Evolutionary conservation across 1,140 invertebrate genomes (phyloP), one percentile per base, ranked within the genome.

Genomic region (Ditylenchus dipsaci): DNA sequence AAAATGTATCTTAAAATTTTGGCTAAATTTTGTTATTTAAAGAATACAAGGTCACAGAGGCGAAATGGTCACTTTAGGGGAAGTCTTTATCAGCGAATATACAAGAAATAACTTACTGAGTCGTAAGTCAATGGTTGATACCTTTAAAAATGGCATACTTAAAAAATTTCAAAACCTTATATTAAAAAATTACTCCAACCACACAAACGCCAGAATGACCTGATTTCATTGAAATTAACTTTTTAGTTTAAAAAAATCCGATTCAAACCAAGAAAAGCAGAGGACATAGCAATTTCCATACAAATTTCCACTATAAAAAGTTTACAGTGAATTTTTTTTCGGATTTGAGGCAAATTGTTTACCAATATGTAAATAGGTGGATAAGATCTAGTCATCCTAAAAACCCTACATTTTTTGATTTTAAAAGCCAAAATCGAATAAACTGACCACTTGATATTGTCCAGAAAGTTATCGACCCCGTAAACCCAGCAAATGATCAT

Each of bases 271-370:
- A 47, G 42, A 82, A 79, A 9, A 82, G 62, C 29, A 78, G 21
- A 21, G 79, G 79, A 67, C 78, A 82, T 19, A 81, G 29, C 66
- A 81, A 81, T 65, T 82, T 82, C 78, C 79, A 81, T 9, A 81
- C 53, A 59, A 81, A 62, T 68, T 81, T 82, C 75, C 79, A 81
- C 15, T 38, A 38, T 3, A 38, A 38, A 38, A 11, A 38, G 33
- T 38, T 38, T 38, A 11, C 33, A 5, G 33, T 5, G 11, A 38
- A 38, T 3, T 38, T 11, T 38, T 38, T 38, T 38, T 38, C 3
- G 33, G 3, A 3, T 38, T 3, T 38, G 11, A 38, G 33, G 3
- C 11, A 38, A 11, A n/a, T n/a, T n/a, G 33, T 11, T 38, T 38
- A 38, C 33, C 33, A 76, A 30, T 5, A 81, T 45, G 45, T 79